These are phyloP conservation scores for Phalacrocorax aristotelis DNA, from an alignment of 2,113 vertebrate species.

Conservation along the genomic window DNA sequence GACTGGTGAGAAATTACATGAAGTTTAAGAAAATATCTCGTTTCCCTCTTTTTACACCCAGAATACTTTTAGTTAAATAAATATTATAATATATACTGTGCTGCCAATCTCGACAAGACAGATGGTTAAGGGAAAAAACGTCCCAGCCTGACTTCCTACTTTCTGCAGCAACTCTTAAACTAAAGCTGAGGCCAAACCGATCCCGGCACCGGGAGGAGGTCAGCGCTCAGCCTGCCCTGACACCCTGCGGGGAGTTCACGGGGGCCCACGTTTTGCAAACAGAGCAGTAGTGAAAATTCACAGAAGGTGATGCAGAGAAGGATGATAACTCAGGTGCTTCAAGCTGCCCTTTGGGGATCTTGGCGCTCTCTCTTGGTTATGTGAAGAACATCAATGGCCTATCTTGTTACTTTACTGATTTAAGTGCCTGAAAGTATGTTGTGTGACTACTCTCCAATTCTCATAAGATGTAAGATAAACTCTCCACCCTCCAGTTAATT, in stretches of 20 bases:
- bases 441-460: background rate
- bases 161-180: background rate
- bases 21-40: background rate
- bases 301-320: background rate
- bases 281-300: background rate
- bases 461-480: background rate
- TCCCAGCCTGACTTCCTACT: background rate
- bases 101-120: background rate
- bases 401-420: background rate
- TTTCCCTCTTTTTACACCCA: background rate
- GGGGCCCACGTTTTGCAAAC: background rate
- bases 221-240: background rate
- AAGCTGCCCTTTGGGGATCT: background rate
- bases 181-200: background rate
- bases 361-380: background rate
- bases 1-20: background rate
- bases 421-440: background rate
- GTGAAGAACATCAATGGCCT: background rate
- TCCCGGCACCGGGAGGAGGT: background rate
- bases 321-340: background rate
- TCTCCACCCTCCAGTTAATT: background rate
- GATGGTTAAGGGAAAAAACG: background rate
- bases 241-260: accelerated
- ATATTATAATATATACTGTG: background rate
- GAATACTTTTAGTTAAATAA: background rate